Conservation (phyloP, 2,113 vertebrate genomes). For the Esox niger region DNA sequence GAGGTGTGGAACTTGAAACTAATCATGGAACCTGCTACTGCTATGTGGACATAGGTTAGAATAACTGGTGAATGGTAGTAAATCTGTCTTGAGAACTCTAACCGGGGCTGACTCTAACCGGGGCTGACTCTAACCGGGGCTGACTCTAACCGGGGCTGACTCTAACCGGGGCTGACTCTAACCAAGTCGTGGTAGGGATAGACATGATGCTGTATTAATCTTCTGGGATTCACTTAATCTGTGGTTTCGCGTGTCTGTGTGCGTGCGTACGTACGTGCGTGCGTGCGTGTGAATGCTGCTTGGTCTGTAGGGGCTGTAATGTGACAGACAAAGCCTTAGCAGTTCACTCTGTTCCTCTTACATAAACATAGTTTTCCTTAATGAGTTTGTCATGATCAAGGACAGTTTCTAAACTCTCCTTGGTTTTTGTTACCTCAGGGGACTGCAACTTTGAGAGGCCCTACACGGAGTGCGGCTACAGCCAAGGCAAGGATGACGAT, state of each 20-base stretch:
- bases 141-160: neutral
- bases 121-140: too few species aligned
- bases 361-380: neutral
- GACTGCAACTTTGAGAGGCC: constrained; percentile 83
- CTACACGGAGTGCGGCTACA: constrained; percentile 79
- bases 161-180: too few species aligned
- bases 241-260: neutral
- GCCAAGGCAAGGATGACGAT: constrained; percentile 86
- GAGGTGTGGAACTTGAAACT: neutral
- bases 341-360: neutral
- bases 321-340: too few species aligned
- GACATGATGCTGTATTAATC: neutral
- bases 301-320: too few species aligned
- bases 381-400: neutral
- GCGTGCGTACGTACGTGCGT: too few species aligned
- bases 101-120: too few species aligned
- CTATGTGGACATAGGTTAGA: neutral
- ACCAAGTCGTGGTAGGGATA: neutral
- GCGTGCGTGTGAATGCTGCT: too few species aligned
- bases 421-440: constrained; percentile 64
- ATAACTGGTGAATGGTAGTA: neutral
- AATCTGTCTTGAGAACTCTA: neutral
- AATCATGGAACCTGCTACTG: neutral
- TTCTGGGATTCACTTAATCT: neutral
- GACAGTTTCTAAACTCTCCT: constrained; percentile 5